Evolutionary conservation across 2,113 vertebrate species (phyloP).

Genomic region (Anthoscopus minutus): DNA sequence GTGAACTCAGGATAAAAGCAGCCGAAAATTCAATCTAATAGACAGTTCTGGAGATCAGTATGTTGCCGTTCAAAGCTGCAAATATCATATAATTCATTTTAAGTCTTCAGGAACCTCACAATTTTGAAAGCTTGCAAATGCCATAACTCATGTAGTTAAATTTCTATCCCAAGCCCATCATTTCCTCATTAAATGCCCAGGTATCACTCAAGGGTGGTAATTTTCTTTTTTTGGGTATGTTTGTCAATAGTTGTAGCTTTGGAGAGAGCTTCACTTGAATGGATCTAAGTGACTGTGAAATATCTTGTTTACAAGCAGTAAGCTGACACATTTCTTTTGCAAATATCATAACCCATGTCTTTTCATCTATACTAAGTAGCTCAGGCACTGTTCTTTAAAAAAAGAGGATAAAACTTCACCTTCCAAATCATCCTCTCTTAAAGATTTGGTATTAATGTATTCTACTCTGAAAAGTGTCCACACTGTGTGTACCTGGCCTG

Average conservation of each 20-base stretch:
- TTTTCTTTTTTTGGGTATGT: not conserved
- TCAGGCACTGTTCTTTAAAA: not conserved
- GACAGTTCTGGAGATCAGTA: not conserved
- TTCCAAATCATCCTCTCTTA: not conserved
- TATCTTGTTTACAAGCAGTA: not conserved
- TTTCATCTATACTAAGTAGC: not conserved
- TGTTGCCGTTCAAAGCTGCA: not conserved
- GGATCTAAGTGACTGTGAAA: not conserved
- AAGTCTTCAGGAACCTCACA: not conserved
- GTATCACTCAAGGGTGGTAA: not conserved
- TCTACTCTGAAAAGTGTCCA: not conserved
- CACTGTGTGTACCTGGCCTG: accelerated
- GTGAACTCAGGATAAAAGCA: not conserved
- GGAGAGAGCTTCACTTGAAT: not conserved
- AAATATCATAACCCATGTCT: not conserved
- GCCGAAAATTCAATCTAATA: not conserved
- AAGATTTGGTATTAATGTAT: not conserved
- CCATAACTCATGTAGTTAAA: not conserved
- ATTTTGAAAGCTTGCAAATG: not conserved
- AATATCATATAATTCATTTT: not conserved
- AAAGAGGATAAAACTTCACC: not conserved
- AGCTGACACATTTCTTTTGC: not conserved
- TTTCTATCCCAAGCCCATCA: not conserved
- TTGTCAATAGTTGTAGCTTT: not conserved
- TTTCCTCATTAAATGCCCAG: not conserved